Percentiles rank a stretch among this genome's conserved stretches.
These are phyloP conservation scores for Meganola albula DNA, from an alignment of 2,888 invertebrate genomes.

Conservation along the genomic window DNA sequence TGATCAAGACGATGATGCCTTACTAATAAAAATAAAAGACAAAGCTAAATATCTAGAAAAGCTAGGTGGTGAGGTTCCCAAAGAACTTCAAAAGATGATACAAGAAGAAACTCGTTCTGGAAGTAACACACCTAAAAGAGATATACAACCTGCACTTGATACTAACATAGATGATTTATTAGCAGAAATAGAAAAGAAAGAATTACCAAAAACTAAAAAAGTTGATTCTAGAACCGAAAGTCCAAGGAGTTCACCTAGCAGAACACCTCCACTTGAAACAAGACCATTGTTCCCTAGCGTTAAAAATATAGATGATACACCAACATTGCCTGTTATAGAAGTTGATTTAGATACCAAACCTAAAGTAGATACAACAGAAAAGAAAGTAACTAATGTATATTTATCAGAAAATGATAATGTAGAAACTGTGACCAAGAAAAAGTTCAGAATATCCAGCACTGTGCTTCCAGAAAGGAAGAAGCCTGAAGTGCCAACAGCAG, in stretches of 20 bases:
- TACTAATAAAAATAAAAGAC: constrained; percentile 63
- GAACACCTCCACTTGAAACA: constrained; percentile 39
- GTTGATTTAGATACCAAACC: constrained; percentile 34
- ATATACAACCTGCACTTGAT: constrained; percentile 26
- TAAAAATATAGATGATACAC: constrained; percentile 34
- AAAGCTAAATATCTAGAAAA: constrained; percentile 73
- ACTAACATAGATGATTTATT: constrained; percentile 56
- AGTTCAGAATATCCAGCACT: constrained; percentile 65
- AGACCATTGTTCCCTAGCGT: constrained; percentile 48
- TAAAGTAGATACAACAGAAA: constrained; percentile 36
- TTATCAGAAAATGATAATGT: constrained; percentile 42
- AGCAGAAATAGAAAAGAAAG: constrained; percentile 64
- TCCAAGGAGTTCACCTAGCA: constrained; percentile 38
- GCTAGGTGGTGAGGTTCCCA: constrained; percentile 72
- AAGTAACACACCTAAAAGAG: constrained; percentile 38
- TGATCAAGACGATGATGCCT: constrained; percentile 55
- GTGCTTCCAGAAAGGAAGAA: constrained; percentile 56
- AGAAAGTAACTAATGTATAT: constrained; percentile 59
- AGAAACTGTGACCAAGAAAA: constrained; percentile 49
- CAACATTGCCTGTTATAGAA: constrained; percentile 37
- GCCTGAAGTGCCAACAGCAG: constrained; percentile 40
- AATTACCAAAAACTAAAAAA: constrained; percentile 48
- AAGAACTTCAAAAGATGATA: constrained; percentile 66
- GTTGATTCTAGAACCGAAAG: constrained; percentile 36
- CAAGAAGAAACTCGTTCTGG: constrained; percentile 45